A percentile compares a stretch with the other conserved stretches of the same genome.
Evolutionary conservation across 2,888 invertebrate genomes (phyloP).

Genomic region (Drosophila conformis): DNA sequence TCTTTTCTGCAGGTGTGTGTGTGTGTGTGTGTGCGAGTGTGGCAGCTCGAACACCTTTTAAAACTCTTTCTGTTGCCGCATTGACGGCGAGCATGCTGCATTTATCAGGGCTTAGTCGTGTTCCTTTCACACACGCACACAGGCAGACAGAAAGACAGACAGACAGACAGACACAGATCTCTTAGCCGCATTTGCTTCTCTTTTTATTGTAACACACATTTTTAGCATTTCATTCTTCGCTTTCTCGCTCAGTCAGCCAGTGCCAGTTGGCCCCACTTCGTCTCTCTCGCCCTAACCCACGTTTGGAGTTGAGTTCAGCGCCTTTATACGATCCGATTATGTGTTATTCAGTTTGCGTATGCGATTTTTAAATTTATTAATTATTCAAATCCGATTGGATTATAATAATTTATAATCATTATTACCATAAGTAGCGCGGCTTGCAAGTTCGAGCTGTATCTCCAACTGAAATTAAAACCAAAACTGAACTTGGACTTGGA

Average conservation of each 20-base stretch:
- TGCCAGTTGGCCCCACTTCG: neutral
- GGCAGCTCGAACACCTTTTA: constrained; percentile 62
- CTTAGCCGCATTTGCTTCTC: constrained; percentile 59
- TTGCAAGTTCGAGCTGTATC: constrained; percentile 24
- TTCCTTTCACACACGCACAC: constrained; percentile 51
- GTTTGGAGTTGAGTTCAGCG: constrained; percentile 51
- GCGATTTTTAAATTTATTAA: constrained; percentile 83
- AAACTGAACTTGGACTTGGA: constrained; percentile 16
- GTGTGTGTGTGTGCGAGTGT: constrained; percentile 27
- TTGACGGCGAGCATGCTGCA: constrained; percentile 36
- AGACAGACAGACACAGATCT: constrained; percentile 26
- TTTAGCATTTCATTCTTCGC: constrained; percentile 74
- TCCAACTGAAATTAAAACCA: constrained; percentile 14
- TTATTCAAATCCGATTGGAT: constrained; percentile 86
- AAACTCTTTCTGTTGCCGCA: constrained; percentile 52
- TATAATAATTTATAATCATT: constrained; percentile 85
- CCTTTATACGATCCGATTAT: constrained; percentile 71
- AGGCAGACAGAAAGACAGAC: constrained; percentile 2
- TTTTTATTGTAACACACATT: constrained; percentile 70
- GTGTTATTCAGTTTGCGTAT: constrained; percentile 55
- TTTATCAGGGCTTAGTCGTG: constrained; percentile 71
- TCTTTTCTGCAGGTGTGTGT: constrained; percentile 60
- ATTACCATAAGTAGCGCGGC: constrained; percentile 73
- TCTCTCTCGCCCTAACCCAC: neutral
- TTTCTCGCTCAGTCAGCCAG: constrained; percentile 49